Evolutionary conservation across 2,888 invertebrate genomes (phyloP).

Genomic region (Aporophyla nigra): DNA sequence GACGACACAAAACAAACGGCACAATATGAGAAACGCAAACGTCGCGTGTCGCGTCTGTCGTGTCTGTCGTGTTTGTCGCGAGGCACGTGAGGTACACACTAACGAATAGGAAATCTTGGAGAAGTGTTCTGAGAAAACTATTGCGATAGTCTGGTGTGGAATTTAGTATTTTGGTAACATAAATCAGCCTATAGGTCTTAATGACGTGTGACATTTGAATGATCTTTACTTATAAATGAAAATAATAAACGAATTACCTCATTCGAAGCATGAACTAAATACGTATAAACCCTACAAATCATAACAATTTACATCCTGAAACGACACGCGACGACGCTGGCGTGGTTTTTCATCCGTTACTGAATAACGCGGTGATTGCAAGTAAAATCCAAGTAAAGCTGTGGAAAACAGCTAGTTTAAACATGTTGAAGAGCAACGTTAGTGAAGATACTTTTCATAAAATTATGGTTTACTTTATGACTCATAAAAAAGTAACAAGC

Average conservation of each 20-base stretch:
- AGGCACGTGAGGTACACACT: constrained; percentile 53
- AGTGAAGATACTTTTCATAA: neutral
- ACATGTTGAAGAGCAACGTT: neutral
- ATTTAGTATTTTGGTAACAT: neutral
- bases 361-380: neutral
- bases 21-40: constrained; percentile 58
- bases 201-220: neutral
- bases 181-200: neutral
- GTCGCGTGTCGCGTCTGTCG: constrained; percentile 39
- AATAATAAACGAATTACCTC: neutral
- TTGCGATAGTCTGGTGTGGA: neutral
- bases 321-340: neutral
- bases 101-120: constrained; percentile 34
- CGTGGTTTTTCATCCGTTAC: neutral
- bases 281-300: neutral
- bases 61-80: constrained; percentile 39
- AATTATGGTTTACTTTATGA: neutral
- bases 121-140: constrained; percentile 18
- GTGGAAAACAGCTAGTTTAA: neutral
- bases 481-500: constrained; percentile 4
- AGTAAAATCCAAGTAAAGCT: neutral
- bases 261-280: neutral
- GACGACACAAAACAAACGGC: constrained; percentile 55
- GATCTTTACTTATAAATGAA: neutral
- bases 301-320: neutral